phyloP scores from a whole-genome alignment of 2,888 invertebrate species.

The Eudasyphora cyanicolor region DNA sequence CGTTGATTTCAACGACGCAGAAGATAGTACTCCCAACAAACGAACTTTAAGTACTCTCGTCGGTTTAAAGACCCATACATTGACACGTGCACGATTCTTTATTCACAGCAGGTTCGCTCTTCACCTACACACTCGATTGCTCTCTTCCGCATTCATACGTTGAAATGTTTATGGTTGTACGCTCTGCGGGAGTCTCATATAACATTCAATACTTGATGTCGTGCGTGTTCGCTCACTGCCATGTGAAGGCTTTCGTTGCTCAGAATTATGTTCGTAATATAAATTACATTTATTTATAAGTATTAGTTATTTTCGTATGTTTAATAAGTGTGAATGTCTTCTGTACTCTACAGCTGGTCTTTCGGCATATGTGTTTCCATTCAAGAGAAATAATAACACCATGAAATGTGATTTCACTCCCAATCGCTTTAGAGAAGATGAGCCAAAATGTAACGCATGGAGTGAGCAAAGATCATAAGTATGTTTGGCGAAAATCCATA shows the following conservation, averaged over 20 bases:
- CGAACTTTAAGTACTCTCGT: neutral
- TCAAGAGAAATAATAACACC: too few species aligned
- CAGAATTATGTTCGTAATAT: neutral
- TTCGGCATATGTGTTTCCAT: too few species aligned
- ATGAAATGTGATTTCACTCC: too few species aligned
- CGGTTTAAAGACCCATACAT: neutral
- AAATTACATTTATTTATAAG: neutral
- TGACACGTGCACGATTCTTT: neutral
- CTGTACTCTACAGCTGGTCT: too few species aligned
- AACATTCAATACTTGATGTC: neutral
- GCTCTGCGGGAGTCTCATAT: neutral
- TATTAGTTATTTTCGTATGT: too few species aligned
- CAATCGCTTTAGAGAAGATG: too few species aligned
- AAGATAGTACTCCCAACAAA: neutral
- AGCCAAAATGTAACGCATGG: too few species aligned
- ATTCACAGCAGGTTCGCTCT: slow-evolving; percentile 2
- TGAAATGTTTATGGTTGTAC: neutral
- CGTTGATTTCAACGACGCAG: neutral
- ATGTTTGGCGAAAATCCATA: too few species aligned
- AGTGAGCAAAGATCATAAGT: too few species aligned
- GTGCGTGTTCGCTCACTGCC: neutral
- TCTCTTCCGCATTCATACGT: neutral
- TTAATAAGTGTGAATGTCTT: too few species aligned
- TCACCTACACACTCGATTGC: neutral
- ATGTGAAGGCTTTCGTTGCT: neutral